These are phyloP conservation scores for Aegithalos caudatus DNA, from an alignment of 2,113 vertebrate species.

Conservation along the genomic window DNA sequence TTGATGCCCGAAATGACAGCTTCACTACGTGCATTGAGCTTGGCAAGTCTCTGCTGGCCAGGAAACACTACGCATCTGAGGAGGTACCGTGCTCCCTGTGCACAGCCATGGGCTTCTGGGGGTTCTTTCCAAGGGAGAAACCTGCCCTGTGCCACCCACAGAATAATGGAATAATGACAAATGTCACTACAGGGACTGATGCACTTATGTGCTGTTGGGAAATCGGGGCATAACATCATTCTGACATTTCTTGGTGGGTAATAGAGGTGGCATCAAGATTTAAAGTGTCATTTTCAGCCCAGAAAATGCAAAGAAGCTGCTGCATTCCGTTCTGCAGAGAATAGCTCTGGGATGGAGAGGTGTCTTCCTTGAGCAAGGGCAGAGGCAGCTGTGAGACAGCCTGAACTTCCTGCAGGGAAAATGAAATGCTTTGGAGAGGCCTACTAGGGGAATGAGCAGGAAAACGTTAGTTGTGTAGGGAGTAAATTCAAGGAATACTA, in stretches of 20 bases:
- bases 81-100: constrained; percentile 74
- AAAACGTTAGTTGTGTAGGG: neutral
- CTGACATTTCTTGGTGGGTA: neutral
- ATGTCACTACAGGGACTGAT: neutral
- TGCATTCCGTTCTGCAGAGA: neutral
- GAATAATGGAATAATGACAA: neutral
- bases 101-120: neutral
- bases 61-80: constrained; percentile 93
- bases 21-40: constrained; percentile 94
- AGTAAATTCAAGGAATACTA: neutral
- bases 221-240: neutral
- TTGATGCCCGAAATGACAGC: constrained; percentile 94
- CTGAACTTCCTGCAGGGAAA: neutral
- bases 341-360: neutral
- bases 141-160: neutral
- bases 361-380: neutral
- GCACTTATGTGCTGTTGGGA: neutral
- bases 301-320: neutral
- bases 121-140: neutral
- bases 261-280: neutral
- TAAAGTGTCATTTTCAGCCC: neutral
- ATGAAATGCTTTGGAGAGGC: neutral
- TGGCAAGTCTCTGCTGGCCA: constrained; percentile 89
- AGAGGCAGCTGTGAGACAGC: neutral
- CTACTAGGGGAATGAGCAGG: neutral